Percentiles rank a stretch among this genome's conserved stretches.
These are phyloP conservation scores for Autographa pulchrina DNA, from an alignment of 2,888 invertebrate genomes.

Conservation along the genomic window DNA sequence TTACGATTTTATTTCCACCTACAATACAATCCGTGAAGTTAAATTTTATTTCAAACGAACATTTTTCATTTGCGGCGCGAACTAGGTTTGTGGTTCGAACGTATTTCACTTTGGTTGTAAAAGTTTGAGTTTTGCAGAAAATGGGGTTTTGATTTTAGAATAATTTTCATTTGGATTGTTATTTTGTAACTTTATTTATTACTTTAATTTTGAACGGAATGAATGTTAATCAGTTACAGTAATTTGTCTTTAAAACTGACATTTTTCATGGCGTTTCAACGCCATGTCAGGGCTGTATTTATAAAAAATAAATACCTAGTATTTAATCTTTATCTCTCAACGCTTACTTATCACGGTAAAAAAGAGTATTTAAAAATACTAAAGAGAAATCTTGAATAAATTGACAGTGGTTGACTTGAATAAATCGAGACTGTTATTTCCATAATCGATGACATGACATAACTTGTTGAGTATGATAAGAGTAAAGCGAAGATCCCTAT, in stretches of 20 bases:
- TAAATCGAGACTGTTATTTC: neutral
- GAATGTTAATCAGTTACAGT: too few relatives aligned
- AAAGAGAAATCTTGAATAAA: too few relatives aligned
- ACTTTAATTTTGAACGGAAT: too few relatives aligned
- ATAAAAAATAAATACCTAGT: too few relatives aligned
- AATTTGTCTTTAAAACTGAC: too few relatives aligned
- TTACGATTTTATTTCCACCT: conserved; percentile 28
- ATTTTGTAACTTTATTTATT: too few relatives aligned
- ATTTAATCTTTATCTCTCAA: too few relatives aligned
- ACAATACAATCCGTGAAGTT: conserved; percentile 5
- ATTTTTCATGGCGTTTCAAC: too few relatives aligned
- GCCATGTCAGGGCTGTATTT: too few relatives aligned
- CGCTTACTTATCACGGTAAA: too few relatives aligned
- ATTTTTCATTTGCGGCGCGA: conserved; percentile 33
- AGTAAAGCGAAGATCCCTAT: neutral
- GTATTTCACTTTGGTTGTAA: conserved; percentile 6
- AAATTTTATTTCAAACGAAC: conserved; percentile 13
- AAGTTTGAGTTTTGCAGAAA: neutral
- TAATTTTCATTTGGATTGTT: neutral
- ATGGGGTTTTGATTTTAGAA: neutral
- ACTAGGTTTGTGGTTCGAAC: neutral
- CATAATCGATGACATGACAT: neutral
- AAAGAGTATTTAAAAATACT: too few relatives aligned
- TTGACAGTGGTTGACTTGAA: neutral
- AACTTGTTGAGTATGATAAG: neutral